A percentile compares a stretch with the other conserved stretches of the same genome.
These are phyloP conservation scores for Magallana ariakensis DNA, from an alignment of 1,140 invertebrate species.

Conservation along the genomic window DNA sequence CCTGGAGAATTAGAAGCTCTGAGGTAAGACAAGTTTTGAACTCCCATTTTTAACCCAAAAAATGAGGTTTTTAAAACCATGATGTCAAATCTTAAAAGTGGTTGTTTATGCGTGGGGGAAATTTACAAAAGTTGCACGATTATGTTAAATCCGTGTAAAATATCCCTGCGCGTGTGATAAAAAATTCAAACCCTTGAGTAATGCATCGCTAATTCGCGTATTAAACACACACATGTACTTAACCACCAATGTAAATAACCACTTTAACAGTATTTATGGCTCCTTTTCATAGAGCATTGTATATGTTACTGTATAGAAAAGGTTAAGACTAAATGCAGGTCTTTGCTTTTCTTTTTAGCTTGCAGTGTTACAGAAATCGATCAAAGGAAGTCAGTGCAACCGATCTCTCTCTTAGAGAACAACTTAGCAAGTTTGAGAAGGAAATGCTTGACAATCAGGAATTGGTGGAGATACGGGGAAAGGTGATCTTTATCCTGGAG, in stretches of 20 bases:
- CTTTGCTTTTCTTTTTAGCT: conserved; percentile 1
- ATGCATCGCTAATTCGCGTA: background rate
- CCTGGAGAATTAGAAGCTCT: conserved; percentile 48
- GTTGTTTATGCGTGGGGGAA: too few relatives aligned
- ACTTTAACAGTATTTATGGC: background rate
- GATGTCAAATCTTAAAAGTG: too few relatives aligned
- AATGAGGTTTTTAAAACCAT: conserved; percentile 10
- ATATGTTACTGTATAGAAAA: conserved; percentile 1
- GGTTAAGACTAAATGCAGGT: too few relatives aligned
- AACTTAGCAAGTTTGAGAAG: conserved; percentile 34
- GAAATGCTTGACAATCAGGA: conserved; percentile 41
- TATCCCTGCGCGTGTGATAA: too few relatives aligned
- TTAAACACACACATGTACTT: background rate
- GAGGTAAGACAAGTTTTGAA: conserved; percentile 36
- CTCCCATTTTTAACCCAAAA: background rate
- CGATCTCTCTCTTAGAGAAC: conserved; percentile 28
- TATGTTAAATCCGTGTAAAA: too few relatives aligned
- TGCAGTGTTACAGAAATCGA: conserved; percentile 23
- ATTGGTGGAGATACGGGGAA: conserved; percentile 42
- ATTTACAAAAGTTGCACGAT: background rate
- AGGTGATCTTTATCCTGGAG: conserved; percentile 36
- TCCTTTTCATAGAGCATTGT: background rate
- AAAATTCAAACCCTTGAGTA: background rate
- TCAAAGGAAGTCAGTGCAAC: conserved; percentile 19
- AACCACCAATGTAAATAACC: background rate